phyloP scores from a whole-genome alignment of 2,797 vertebrate genomes.

The Australoheros facetus region DNA sequence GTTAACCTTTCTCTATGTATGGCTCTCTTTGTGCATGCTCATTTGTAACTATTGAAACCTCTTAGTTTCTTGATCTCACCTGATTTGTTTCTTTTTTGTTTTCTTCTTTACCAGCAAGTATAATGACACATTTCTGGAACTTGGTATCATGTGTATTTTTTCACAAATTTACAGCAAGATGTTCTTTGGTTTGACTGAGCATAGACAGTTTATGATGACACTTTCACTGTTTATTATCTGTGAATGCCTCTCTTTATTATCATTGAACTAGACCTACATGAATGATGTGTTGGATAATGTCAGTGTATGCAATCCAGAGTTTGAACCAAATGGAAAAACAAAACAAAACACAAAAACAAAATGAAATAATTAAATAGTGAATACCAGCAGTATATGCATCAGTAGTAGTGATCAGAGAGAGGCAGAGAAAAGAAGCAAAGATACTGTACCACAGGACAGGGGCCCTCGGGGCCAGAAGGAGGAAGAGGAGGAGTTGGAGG shows the following conservation, averaged over 20 bases:
- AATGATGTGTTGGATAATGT: neutral
- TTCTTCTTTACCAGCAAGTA: neutral
- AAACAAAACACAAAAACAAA: neutral
- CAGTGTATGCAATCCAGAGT: neutral
- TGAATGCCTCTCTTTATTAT: neutral
- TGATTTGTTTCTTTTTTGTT: neutral
- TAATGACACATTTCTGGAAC: neutral
- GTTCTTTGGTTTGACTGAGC: accelerated
- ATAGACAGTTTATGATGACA: neutral
- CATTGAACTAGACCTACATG: neutral
- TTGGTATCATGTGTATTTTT: neutral
- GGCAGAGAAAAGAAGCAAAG: conserved; percentile 58
- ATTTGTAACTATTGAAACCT: neutral
- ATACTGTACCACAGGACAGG: conserved; percentile 88
- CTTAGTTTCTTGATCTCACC: neutral
- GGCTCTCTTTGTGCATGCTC: neutral
- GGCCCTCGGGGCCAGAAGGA: conserved; percentile 77
- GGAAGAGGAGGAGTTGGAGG: conserved; percentile 67
- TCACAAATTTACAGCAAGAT: neutral
- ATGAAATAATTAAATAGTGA: conserved; percentile 1
- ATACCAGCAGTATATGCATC: neutral
- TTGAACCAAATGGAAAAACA: neutral
- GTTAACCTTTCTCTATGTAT: neutral
- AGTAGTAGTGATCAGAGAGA: conserved; percentile 35
- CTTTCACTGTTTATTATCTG: neutral